A percentile compares a stretch with the other conserved stretches of the same genome.
Evolutionary conservation across 1,140 invertebrate species (phyloP).

Genomic region (Diorhabda sublineata): DNA sequence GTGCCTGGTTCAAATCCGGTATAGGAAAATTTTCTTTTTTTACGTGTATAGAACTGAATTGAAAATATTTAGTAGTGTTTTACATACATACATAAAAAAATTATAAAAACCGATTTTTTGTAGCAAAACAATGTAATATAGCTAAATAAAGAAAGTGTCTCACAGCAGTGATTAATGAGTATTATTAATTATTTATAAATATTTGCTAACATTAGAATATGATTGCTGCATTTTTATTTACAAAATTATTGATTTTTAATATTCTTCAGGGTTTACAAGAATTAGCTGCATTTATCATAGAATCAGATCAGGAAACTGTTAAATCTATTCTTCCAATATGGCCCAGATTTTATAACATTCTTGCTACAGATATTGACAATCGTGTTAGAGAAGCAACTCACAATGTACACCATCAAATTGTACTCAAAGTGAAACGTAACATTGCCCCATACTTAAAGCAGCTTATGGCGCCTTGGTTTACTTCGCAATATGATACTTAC

Average conservation of each 20-base stretch:
- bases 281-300: constrained; percentile 63
- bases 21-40: background rate
- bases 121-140: background rate
- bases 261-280: constrained; percentile 69
- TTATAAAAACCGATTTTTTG: background rate
- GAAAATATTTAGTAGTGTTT: no score
- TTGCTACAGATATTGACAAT: constrained; percentile 72
- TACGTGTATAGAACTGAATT: background rate
- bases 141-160: background rate
- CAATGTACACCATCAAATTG: constrained; percentile 63
- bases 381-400: constrained; percentile 73
- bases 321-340: constrained; percentile 70
- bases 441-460: constrained; percentile 75
- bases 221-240: background rate
- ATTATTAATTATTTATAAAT: no score
- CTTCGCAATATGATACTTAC: constrained; percentile 77
- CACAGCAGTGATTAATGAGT: background rate
- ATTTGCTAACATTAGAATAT: no score
- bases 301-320: constrained; percentile 56
- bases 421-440: constrained; percentile 63
- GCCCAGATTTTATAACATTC: constrained; percentile 68
- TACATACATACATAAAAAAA: background rate
- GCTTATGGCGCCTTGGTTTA: constrained; percentile 70
- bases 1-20: no score
- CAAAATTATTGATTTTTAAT: constrained; percentile 1